These are phyloP conservation scores for Microtus montanus DNA, from an alignment of 2,113 vertebrate species.

Conservation along the genomic window DNA sequence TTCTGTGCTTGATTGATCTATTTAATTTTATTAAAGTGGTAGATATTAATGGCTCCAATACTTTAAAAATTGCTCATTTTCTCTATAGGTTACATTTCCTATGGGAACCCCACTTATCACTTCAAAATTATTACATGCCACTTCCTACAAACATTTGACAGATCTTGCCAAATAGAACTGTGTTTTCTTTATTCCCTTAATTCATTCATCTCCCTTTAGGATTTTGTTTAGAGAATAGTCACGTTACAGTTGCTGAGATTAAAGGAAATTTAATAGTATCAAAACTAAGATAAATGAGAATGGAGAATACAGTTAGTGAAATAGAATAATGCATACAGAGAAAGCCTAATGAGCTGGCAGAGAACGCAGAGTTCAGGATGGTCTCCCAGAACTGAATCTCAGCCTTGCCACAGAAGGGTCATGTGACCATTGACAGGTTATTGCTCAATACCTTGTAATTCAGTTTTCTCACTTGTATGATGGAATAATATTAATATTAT, in stretches of 20 bases:
- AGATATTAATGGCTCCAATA: slow-evolving; percentile 26
- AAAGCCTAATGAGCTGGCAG: background rate
- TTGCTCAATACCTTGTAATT: background rate
- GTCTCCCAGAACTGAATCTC: background rate
- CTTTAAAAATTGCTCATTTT: background rate
- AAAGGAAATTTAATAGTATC: background rate
- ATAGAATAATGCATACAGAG: background rate
- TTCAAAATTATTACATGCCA: background rate
- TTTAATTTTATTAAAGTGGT: slow-evolving; percentile 44
- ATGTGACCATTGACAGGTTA: background rate
- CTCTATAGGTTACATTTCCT: background rate
- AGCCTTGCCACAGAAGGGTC: background rate
- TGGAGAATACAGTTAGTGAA: background rate
- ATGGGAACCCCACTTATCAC: background rate
- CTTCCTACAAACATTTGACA: background rate
- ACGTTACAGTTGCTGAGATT: background rate
- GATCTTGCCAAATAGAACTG: background rate
- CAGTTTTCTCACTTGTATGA: background rate
- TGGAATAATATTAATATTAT: background rate
- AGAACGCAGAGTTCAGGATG: background rate
- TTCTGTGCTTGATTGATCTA: slow-evolving; percentile 23
- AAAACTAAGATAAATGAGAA: slow-evolving; percentile 7
- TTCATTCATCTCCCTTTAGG: background rate
- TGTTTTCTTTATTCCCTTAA: background rate
- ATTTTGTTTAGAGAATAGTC: background rate